These are phyloP conservation scores for Sycobia sp. DNA, from an alignment of 1,140 invertebrate genomes.

Conservation along the genomic window DNA sequence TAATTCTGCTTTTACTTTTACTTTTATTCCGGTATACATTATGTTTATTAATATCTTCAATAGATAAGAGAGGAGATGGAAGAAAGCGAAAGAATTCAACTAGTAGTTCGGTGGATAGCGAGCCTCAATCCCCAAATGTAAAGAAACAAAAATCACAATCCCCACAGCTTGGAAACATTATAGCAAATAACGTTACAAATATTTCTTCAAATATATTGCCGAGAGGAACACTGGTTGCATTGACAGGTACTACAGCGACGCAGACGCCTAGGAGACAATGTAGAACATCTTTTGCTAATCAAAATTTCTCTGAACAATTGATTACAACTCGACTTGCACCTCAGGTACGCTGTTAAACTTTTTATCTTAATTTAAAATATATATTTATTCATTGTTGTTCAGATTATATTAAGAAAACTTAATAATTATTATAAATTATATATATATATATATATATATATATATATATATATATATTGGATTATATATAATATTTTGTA, in stretches of 20 bases:
- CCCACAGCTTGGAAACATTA: slow-evolving; percentile 19
- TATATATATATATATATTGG: no score
- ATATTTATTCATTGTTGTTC: neutral
- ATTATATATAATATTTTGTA: no score
- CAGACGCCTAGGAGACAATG: slow-evolving; percentile 26
- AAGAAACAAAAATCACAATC: slow-evolving; percentile 54
- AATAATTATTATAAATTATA: neutral
- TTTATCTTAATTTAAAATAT: neutral
- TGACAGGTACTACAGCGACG: slow-evolving; percentile 19
- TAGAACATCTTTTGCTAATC: slow-evolving; percentile 17
- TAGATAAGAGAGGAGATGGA: slow-evolving; percentile 39
- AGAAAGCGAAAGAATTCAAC: slow-evolving; percentile 61
- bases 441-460: neutral
- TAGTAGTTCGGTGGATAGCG: slow-evolving; percentile 64
- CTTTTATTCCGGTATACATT: neutral
- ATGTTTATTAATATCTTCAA: neutral
- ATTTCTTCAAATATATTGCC: slow-evolving; percentile 41
- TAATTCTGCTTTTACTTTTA: neutral
- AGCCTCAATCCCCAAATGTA: slow-evolving; percentile 59
- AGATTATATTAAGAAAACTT: no score
- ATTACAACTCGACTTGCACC: slow-evolving; percentile 42
- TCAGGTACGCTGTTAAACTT: slow-evolving; percentile 40
- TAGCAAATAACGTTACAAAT: slow-evolving; percentile 38
- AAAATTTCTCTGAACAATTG: slow-evolving; percentile 46
- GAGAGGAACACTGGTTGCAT: slow-evolving; percentile 50